Evolutionary conservation across 2,797 vertebrate species (phyloP).

Genomic region (Emydoidea blandingii): DNA sequence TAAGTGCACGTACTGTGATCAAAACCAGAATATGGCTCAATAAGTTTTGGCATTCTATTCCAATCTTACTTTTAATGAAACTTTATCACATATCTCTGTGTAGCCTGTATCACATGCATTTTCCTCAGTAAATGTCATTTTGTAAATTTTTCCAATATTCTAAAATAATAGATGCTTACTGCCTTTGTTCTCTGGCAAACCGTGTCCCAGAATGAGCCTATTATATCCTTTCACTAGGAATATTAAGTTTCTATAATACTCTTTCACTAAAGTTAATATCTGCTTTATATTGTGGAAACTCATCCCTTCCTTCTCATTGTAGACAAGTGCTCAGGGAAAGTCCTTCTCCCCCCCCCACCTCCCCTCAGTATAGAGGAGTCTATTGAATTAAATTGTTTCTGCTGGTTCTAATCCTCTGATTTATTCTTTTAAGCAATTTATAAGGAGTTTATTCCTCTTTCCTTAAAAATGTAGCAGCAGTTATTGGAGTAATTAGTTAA

Average conservation of each 20-base stretch:
- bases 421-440: not conserved
- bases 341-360: not conserved
- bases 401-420: not conserved
- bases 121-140: not conserved
- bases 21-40: not conserved
- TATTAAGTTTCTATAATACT: not conserved
- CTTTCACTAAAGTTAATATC: slow-evolving; percentile 1
- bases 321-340: slow-evolving; percentile 13
- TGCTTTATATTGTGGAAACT: slow-evolving; percentile 2
- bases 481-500: not conserved
- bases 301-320: not conserved
- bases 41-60: not conserved
- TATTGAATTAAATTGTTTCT: not conserved
- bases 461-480: not conserved
- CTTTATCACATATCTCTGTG: not conserved
- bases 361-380: not conserved
- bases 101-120: not conserved
- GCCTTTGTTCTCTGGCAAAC: not conserved
- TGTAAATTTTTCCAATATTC: not conserved
- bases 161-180: slow-evolving; percentile 18
- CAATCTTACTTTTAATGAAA: not conserved
- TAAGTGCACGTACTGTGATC: not conserved
- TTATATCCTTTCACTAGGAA: not conserved
- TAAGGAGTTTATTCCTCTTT: not conserved
- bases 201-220: slow-evolving; percentile 14